Evolutionary conservation across 1,140 invertebrate species (phyloP).

Genomic region (Drosophila kepulauana): DNA sequence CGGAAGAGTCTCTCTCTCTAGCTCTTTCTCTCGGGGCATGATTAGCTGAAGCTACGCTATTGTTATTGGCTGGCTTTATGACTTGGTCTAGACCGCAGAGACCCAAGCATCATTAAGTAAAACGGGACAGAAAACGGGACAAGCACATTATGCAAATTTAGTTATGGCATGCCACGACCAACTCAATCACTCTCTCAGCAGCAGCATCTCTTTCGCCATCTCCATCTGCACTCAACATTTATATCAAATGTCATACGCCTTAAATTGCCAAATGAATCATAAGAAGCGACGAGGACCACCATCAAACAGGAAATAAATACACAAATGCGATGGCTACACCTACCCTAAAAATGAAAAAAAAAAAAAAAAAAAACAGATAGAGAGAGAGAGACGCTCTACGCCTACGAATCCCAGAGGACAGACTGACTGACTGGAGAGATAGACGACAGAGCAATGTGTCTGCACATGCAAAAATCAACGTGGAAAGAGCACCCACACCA

Average conservation of each 20-base stretch:
- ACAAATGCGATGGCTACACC: conserved; percentile 54
- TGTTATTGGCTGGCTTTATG: conserved; percentile 58
- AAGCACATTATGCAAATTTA: conserved; percentile 67
- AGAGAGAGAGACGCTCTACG: conserved; percentile 45
- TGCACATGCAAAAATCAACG: conserved; percentile 70
- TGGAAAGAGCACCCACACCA: conserved; percentile 49
- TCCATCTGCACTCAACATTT: conserved; percentile 53
- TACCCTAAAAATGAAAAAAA: conserved; percentile 45
- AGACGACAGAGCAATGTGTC: conserved; percentile 56
- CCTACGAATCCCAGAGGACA: conserved; percentile 63
- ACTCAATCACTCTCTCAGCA: conserved; percentile 45
- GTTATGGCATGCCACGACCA: conserved; percentile 24
- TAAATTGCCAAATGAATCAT: conserved; percentile 82
- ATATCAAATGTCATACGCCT: conserved; percentile 77
- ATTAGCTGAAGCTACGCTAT: conserved; percentile 11
- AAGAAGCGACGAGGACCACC: conserved; percentile 63
- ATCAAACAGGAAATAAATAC: conserved; percentile 78
- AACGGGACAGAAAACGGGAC: conserved; percentile 13
- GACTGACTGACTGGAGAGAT: conserved; percentile 33
- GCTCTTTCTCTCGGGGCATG: conserved; percentile 7
- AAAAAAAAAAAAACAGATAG: not conserved
- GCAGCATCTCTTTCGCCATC: not conserved
- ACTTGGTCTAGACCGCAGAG: conserved; percentile 35
- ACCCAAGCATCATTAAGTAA: conserved; percentile 15
- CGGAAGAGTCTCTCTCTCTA: too few relatives aligned